Percentiles rank a stretch among this genome's conserved stretches.
phyloP scores from a whole-genome alignment of 1,140 invertebrate genomes.

The Aphidius ervi region DNA sequence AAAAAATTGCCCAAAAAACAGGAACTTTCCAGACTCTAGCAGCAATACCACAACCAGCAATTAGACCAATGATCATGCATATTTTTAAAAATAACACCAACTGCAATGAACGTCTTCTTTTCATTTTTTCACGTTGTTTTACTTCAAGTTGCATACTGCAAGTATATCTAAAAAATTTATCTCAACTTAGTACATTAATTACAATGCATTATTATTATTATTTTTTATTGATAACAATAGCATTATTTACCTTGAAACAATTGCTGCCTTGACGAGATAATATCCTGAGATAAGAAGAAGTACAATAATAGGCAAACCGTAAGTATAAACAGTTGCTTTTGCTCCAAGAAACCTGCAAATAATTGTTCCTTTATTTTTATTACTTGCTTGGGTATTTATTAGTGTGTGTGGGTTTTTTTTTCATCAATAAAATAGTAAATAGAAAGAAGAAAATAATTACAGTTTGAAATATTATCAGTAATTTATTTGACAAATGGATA shows the following conservation, averaged over 20 bases:
- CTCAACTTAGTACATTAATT: not conserved
- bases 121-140: constrained; percentile 59
- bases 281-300: constrained; percentile 45
- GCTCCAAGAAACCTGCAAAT: constrained; percentile 50
- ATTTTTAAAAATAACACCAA: constrained; percentile 61
- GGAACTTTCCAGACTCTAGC: constrained; percentile 42
- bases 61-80: constrained; percentile 46
- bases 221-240: no score
- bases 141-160: constrained; percentile 57
- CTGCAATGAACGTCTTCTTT: constrained; percentile 56
- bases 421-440: not conserved
- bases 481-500: not conserved
- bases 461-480: not conserved
- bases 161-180: constrained; percentile 36
- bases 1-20: constrained; percentile 48
- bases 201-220: no score
- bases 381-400: no score
- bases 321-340: constrained; percentile 50
- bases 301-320: constrained; percentile 45
- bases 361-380: not conserved
- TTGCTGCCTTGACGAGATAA: constrained; percentile 50
- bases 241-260: constrained; percentile 47
- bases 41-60: constrained; percentile 45
- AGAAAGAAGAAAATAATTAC: not conserved
- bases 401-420: no score